Evolutionary conservation across 2,113 vertebrate species (phyloP).

Genomic region (Baryphthengus martii): DNA sequence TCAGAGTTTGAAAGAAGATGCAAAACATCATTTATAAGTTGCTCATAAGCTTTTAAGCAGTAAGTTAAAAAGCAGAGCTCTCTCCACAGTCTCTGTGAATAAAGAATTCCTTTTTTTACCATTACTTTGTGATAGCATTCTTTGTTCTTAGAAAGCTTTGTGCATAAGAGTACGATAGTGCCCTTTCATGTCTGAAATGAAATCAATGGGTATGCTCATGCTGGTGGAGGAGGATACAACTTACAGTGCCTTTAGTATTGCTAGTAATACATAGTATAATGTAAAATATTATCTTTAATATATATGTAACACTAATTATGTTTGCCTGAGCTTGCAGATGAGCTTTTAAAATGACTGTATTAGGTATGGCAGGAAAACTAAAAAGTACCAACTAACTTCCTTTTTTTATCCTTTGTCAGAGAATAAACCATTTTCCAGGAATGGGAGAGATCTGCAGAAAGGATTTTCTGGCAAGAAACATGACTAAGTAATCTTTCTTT

Average conservation of each 20-base stretch:
- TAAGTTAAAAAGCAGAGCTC: neutral
- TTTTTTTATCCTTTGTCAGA: slow-evolving; percentile 80
- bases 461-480: slow-evolving; percentile 98
- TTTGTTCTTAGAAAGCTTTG: neutral
- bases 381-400: slow-evolving; percentile 49
- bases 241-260: neutral
- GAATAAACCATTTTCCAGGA: slow-evolving; percentile 99
- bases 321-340: neutral
- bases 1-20: neutral
- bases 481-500: slow-evolving; percentile 92
- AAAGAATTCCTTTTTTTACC: neutral
- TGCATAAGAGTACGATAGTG: neutral
- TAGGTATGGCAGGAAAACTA: neutral
- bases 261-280: neutral
- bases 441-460: slow-evolving; percentile 99
- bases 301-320: neutral
- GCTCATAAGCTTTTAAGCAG: neutral
- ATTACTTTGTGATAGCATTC: neutral
- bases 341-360: neutral
- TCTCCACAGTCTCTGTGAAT: neutral
- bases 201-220: neutral
- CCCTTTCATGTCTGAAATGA: neutral
- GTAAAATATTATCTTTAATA: neutral
- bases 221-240: neutral
- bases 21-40: neutral